These are phyloP conservation scores for Heterodera carotae DNA, from an alignment of 1,140 invertebrate species.

Conservation along the genomic window DNA sequence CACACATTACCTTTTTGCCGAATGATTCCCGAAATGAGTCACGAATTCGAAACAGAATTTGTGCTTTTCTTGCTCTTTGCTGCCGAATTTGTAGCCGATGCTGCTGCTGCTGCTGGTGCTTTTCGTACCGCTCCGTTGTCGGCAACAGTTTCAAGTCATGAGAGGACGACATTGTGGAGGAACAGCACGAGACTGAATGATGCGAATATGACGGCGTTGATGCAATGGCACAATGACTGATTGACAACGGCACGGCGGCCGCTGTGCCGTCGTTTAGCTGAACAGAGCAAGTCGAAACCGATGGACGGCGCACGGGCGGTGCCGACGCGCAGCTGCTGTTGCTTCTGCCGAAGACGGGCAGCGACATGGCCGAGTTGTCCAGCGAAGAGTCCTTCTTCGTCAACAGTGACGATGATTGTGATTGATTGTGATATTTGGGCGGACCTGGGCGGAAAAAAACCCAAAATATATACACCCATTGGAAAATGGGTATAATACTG, in stretches of 20 bases:
- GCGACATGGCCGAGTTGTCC: background rate
- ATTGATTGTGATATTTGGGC: background rate
- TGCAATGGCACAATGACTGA: background rate
- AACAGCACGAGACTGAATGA: background rate
- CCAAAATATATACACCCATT: no score
- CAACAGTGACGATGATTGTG: no score
- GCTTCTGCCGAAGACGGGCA: no score
- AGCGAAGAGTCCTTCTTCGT: background rate
- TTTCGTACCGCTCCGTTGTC: background rate
- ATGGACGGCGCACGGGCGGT: no score
- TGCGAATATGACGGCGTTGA: background rate
- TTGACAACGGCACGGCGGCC: background rate
- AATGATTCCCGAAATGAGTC: slow-evolving; percentile 13
- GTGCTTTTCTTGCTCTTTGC: background rate
- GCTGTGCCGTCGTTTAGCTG: background rate
- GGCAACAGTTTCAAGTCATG: background rate
- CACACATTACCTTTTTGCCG: background rate
- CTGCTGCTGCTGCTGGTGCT: background rate
- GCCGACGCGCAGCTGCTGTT: no score
- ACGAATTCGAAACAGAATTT: background rate
- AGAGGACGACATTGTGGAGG: background rate
- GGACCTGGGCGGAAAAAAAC: background rate
- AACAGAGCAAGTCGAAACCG: background rate
- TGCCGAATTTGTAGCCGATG: background rate
- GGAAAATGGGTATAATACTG: no score